These are phyloP conservation scores for Tetragonula clypearis DNA, from an alignment of 1,140 invertebrate species.

Conservation along the genomic window DNA sequence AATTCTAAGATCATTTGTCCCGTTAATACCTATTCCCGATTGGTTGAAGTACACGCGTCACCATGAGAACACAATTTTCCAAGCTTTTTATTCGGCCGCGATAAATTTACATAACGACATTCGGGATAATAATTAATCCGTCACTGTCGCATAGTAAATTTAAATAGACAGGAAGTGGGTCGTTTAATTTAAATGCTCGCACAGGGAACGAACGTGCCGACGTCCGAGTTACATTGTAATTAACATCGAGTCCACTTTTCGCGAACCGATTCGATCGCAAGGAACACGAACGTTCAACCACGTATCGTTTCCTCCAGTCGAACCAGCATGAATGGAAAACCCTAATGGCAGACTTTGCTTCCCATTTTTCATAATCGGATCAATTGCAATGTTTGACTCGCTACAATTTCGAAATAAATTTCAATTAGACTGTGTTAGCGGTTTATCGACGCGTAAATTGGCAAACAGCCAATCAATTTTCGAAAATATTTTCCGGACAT, in stretches of 20 bases:
- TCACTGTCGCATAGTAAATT: slow-evolving; percentile 40
- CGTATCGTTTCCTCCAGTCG: background rate
- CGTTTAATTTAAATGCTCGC: slow-evolving; percentile 41
- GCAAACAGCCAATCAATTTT: background rate
- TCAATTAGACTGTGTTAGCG: background rate
- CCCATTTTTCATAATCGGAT: background rate
- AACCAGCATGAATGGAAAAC: background rate
- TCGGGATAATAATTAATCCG: slow-evolving; percentile 38
- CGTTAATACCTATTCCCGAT: background rate
- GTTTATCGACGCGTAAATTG: background rate
- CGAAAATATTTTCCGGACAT: background rate
- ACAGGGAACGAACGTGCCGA: slow-evolving; percentile 26
- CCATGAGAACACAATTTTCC: slow-evolving; percentile 11
- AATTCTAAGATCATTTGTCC: background rate
- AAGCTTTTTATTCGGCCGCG: background rate
- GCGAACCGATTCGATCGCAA: slow-evolving; percentile 4
- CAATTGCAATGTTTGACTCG: background rate
- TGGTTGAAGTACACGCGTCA: background rate
- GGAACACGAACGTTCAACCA: background rate
- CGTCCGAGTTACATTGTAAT: slow-evolving; percentile 29
- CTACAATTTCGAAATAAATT: background rate
- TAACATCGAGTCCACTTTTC: slow-evolving; percentile 9
- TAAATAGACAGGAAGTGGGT: slow-evolving; percentile 35
- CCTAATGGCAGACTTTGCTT: background rate
- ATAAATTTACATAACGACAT: slow-evolving; percentile 16